Evolutionary conservation across 2,888 invertebrate species (phyloP).

Genomic region (Folsomia manolachei): DNA sequence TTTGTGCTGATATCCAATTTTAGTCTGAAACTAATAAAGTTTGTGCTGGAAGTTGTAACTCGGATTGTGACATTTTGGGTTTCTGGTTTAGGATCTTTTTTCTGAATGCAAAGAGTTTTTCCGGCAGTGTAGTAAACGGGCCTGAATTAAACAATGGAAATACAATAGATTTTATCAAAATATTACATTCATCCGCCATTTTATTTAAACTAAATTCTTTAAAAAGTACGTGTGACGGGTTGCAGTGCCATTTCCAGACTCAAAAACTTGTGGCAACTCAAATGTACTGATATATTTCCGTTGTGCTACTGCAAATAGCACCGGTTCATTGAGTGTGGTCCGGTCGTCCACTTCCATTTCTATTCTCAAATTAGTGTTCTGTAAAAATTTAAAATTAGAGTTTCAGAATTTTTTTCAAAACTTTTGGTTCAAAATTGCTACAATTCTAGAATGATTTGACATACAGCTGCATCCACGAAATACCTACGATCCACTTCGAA

Average conservation of each 20-base stretch:
- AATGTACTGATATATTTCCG: constrained; percentile 22
- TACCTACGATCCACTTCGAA: constrained; percentile 24
- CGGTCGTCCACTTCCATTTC: constrained; percentile 23
- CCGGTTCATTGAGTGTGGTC: constrained; percentile 20
- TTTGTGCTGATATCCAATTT: constrained; percentile 61
- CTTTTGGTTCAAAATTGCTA: background rate
- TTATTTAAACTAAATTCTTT: too few species aligned
- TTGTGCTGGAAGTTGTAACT: constrained; percentile 64
- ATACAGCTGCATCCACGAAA: constrained; percentile 26
- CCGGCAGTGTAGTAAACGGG: constrained; percentile 30
- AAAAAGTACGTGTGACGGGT: background rate
- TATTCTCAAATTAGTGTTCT: constrained; percentile 40
- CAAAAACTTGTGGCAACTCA: constrained; percentile 30
- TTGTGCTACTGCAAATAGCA: constrained; percentile 29
- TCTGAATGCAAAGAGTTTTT: constrained; percentile 35
- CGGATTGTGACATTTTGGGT: constrained; percentile 63
- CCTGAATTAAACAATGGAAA: constrained; percentile 13
- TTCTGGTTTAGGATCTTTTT: background rate
- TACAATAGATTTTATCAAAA: background rate
- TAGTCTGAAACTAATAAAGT: constrained; percentile 61
- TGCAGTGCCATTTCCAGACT: background rate
- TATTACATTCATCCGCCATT: background rate
- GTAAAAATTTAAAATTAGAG: constrained; percentile 1
- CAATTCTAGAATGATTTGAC: constrained; percentile 2
- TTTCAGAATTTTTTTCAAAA: background rate